Conservation (phyloP, 2,888 invertebrate genomes). For the Tetanocera ferruginea region DNA sequence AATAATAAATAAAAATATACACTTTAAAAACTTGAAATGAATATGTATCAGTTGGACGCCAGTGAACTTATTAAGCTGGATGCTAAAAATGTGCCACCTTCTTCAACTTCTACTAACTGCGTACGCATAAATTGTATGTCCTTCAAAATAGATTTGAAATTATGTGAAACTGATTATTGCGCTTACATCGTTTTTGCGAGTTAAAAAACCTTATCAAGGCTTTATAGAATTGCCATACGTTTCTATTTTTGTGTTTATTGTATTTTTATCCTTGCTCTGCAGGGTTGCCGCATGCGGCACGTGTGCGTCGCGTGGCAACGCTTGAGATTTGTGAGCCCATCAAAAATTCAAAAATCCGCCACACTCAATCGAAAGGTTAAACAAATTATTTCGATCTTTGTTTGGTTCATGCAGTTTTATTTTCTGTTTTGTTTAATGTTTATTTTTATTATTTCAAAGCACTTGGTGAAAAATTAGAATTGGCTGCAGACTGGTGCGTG, state of each 20-base stretch:
- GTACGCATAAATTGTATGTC: constrained; percentile 64
- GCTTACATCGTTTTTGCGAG: constrained; percentile 33
- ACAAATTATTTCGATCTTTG: constrained; percentile 53
- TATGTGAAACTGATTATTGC: constrained; percentile 65
- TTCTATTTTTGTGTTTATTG: constrained; percentile 22
- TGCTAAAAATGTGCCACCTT: not conserved
- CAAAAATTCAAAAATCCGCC: not conserved
- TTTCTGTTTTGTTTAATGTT: not conserved
- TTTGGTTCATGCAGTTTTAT: not conserved
- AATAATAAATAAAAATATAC: no score
- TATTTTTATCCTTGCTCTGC: not conserved
- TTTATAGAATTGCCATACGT: constrained; percentile 5
- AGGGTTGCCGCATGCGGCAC: constrained; percentile 43
- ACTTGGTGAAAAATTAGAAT: constrained; percentile 63
- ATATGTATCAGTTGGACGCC: no score
- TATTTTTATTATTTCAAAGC: constrained; percentile 37
- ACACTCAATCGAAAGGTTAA: constrained; percentile 61
- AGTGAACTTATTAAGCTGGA: not conserved
- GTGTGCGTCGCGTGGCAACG: constrained; percentile 52
- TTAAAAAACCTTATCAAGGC: constrained; percentile 42
- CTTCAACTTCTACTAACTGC: constrained; percentile 22
- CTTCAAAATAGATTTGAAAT: constrained; percentile 60
- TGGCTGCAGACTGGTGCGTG: constrained; percentile 51
- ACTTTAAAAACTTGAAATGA: no score
- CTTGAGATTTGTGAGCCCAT: constrained; percentile 43